phyloP scores from a whole-genome alignment of 2,797 vertebrate genomes.

The Spinus pinus region DNA sequence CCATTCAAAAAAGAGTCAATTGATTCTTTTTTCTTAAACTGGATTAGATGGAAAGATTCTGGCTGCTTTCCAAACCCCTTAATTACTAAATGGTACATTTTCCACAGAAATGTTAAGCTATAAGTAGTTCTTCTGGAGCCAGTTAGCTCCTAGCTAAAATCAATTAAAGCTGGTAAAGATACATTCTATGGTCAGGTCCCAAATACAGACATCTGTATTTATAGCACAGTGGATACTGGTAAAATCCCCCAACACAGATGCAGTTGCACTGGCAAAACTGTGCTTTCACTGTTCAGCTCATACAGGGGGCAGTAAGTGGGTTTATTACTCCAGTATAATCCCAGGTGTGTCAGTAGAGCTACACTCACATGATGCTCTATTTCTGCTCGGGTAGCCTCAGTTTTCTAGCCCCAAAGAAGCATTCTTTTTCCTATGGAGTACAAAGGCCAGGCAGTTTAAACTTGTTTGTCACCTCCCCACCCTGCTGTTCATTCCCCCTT shows the following conservation, averaged over 20 bases:
- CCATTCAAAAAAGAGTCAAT: conserved; percentile 52
- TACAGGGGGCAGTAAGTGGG: background rate
- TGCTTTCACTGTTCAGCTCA: background rate
- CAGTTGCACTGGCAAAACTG: background rate
- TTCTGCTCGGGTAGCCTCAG: background rate
- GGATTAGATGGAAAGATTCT: conserved; percentile 67
- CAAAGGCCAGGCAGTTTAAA: background rate
- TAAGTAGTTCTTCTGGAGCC: conserved; percentile 54
- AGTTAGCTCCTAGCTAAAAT: conserved; percentile 54
- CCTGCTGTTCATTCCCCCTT: background rate
- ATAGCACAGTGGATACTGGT: background rate
- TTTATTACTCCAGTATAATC: background rate
- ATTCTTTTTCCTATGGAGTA: background rate
- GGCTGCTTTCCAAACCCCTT: conserved; percentile 60
- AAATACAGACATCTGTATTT: conserved; percentile 4
- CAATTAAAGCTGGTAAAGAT: conserved; percentile 55
- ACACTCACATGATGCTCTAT: background rate
- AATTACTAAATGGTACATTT: conserved; percentile 65
- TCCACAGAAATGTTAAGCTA: conserved; percentile 63
- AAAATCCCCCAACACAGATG: background rate
- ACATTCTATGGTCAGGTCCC: conserved; percentile 6
- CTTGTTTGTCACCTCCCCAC: background rate
- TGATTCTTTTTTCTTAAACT: conserved; percentile 53
- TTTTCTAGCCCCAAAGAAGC: background rate
- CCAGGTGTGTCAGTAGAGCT: background rate